Conservation (phyloP, 2,797 vertebrate species). For the Helostoma temminkii region DNA sequence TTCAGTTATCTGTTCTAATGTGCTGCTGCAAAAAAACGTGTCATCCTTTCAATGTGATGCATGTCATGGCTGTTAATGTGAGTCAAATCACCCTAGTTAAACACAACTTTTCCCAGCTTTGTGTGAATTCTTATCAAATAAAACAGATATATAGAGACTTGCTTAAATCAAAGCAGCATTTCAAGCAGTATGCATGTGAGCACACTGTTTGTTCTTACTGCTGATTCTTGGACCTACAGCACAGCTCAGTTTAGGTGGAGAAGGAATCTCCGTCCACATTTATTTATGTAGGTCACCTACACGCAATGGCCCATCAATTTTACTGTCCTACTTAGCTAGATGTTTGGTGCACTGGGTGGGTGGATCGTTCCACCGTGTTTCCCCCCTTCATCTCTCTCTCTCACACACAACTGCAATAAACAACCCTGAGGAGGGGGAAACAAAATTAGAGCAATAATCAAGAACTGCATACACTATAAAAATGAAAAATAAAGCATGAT, state of each 20-base stretch:
- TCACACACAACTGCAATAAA: conserved; percentile 32
- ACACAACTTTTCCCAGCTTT: background rate
- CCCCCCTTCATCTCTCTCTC: conserved; percentile 3
- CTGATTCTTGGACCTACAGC: conserved; percentile 50
- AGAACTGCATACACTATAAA: conserved; percentile 31
- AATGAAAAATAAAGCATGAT: conserved; percentile 20
- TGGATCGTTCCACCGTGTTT: background rate
- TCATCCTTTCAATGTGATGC: too few species aligned
- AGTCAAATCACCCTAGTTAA: background rate
- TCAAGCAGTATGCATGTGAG: conserved; percentile 27
- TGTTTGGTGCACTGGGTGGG: conserved; percentile 15
- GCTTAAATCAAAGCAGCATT: conserved; percentile 46
- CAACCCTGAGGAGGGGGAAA: conserved; percentile 38
- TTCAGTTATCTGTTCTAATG: too few species aligned
- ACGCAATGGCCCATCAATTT: conserved; percentile 76
- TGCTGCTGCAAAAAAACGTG: too few species aligned
- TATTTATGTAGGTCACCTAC: conserved; percentile 79
- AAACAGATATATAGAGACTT: conserved; percentile 1
- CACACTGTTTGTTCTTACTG: conserved; percentile 13
- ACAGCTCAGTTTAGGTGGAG: conserved; percentile 40
- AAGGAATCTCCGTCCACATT: conserved; percentile 64
- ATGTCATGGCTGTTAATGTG: too few species aligned
- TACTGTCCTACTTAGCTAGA: conserved; percentile 76
- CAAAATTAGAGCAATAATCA: conserved; percentile 56
- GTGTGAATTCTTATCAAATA: background rate